These are phyloP conservation scores for Parelbella ahira DNA, from an alignment of 2,888 invertebrate species.

Conservation along the genomic window DNA sequence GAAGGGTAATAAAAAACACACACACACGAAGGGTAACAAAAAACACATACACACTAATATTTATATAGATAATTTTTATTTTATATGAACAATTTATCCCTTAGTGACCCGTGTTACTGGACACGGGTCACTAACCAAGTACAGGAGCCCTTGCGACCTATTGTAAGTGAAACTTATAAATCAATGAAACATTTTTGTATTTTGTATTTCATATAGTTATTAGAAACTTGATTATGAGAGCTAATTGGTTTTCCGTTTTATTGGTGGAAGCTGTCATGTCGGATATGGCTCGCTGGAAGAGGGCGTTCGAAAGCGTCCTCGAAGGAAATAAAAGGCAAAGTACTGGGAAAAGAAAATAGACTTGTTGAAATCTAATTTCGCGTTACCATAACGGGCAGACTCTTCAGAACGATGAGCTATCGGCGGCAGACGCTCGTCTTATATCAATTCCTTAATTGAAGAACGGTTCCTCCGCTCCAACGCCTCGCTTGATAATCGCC, in stretches of 20 bases:
- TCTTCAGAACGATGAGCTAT: constrained; percentile 76
- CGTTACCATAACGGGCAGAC: constrained; percentile 73
- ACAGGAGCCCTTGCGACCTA: too few relatives aligned
- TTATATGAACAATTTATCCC: too few relatives aligned
- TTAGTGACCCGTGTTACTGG: too few relatives aligned
- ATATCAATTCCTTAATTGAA: constrained; percentile 78
- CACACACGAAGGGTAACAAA: too few relatives aligned
- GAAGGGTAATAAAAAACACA: too few relatives aligned
- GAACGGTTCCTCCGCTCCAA: constrained; percentile 51
- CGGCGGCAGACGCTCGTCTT: constrained; percentile 70
- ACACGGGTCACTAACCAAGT: too few relatives aligned
- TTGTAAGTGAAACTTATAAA: too few relatives aligned
- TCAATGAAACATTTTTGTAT: too few relatives aligned
- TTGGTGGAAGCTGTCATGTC: background rate
- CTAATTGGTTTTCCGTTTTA: constrained; percentile 2
- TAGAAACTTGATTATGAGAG: too few relatives aligned
- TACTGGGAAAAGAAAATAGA: constrained; percentile 62
- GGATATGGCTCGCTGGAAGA: constrained; percentile 15
- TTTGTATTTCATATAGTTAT: too few relatives aligned
- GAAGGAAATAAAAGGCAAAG: constrained; percentile 59
- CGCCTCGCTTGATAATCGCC: constrained; percentile 41
- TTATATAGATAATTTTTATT: too few relatives aligned
- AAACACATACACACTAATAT: too few relatives aligned
- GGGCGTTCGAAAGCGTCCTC: constrained; percentile 50
- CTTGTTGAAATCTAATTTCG: constrained; percentile 82